phyloP scores from a whole-genome alignment of 2,888 invertebrate species.

The Pyrrhosoma nymphula region DNA sequence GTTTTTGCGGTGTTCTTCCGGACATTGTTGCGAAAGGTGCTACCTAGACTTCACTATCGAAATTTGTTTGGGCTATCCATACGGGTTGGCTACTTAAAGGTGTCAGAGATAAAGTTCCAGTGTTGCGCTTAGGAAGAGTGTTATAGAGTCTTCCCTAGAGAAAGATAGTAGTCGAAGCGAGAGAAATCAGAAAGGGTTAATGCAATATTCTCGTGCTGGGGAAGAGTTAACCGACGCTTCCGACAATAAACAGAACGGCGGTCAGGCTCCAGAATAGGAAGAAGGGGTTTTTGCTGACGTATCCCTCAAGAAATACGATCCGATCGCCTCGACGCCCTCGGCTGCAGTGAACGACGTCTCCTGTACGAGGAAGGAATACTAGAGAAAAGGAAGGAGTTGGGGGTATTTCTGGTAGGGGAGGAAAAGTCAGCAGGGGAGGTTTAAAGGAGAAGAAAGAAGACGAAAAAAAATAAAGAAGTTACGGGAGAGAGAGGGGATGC shows the following conservation, averaged over 20 bases:
- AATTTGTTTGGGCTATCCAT: background rate
- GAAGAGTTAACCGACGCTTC: background rate
- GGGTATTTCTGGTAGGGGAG: background rate
- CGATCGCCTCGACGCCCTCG: background rate
- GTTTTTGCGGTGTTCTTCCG: background rate
- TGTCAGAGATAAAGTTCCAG: background rate
- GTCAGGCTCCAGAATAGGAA: background rate
- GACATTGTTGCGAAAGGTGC: background rate
- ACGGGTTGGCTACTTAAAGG: background rate
- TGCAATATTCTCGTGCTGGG: background rate
- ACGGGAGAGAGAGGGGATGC: background rate
- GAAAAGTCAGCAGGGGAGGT: background rate
- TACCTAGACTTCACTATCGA: background rate
- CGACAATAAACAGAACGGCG: background rate
- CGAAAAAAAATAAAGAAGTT: background rate
- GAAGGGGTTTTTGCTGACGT: background rate
- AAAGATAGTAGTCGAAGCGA: background rate
- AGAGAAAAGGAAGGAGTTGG: background rate
- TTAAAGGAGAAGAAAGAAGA: background rate
- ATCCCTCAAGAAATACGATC: background rate
- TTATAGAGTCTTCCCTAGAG: background rate
- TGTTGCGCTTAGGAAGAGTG: background rate
- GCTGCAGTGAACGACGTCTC: constrained; percentile 7
- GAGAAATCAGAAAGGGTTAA: background rate
- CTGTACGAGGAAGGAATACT: background rate